Evolutionary conservation across 2,888 invertebrate species (phyloP), one percentile per base, ranked within the genome.

Genomic region (Sinopyrophorus schimmeli): DNA sequence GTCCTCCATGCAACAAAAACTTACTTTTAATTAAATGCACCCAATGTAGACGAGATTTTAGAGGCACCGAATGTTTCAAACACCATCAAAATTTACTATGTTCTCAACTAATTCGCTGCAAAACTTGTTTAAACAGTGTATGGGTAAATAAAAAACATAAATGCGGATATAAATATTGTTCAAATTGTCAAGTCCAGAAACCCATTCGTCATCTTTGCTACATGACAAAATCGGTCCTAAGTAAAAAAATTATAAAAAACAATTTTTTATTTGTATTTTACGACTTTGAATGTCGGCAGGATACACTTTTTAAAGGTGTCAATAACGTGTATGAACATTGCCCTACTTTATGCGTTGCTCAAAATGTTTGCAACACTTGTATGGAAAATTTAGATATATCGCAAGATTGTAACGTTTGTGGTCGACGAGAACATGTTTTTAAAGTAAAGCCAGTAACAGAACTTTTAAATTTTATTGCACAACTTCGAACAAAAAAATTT

Each of bases 191-290:
- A n/a, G n/a, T 1, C 1, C 10, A 17, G 2, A 31, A 32, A 42
- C 52, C 52, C 4, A 26, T 15, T 5, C 23, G 38, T 16, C 44
- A 53, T 21, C n/a, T 28, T 4, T 48, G 47, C 20, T 53, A 32
- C 17, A 53, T 49, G 32, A 9, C 18, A 6, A 39, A n/a, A n/a
- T n/a, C n/a, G n/a, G n/a, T n/a, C n/a, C n/a, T n/a, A n/a, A n/a
- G n/a, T n/a, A n/a, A n/a, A n/a, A n/a, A n/a, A n/a, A n/a, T n/a
- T n/a, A n/a, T n/a, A n/a, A n/a, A n/a, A 2, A 21, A 35, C 6
- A 11, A 9, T 1, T 17, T 35, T 14, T n/a, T 12, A 6, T 28
- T 32, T 10, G 32, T 32, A 1, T 38, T 38, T 18, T 24, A 38
- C 3, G 38, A 38, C 6, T 38, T 38, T 26, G 38, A 38, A n/a